Conservation (phyloP, 2,113 vertebrate species). For the Tachysurus vachellii region DNA sequence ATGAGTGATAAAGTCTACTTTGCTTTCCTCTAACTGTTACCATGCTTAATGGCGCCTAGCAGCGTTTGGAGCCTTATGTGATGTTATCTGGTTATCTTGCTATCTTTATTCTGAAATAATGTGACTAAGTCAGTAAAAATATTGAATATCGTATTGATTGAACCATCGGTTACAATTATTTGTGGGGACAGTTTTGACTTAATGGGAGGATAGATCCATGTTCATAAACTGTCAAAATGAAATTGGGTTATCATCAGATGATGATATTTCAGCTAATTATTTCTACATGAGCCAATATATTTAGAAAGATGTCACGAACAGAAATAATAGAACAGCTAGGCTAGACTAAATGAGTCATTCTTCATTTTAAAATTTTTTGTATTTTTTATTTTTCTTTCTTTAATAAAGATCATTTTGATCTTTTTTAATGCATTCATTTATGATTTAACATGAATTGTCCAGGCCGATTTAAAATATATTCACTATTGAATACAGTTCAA, state of each 20-base stretch:
- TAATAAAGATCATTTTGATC: neutral
- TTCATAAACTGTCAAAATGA: neutral
- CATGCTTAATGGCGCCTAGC: slow-evolving; percentile 52
- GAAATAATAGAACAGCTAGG: neutral
- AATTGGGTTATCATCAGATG: neutral
- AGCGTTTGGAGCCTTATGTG: slow-evolving; percentile 64
- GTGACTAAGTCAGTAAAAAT: slow-evolving; percentile 40
- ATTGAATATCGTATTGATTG: slow-evolving; percentile 32
- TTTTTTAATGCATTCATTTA: neutral
- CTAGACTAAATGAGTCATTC: neutral
- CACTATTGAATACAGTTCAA: neutral
- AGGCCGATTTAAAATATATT: neutral
- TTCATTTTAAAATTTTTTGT: neutral
- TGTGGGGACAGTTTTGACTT: neutral
- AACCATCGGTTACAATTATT: neutral
- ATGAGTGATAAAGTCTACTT: slow-evolving; percentile 46
- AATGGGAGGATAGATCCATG: neutral
- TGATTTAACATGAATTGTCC: neutral
- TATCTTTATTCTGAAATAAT: slow-evolving; percentile 44
- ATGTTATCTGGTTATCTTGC: slow-evolving; percentile 61
- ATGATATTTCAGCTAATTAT: neutral
- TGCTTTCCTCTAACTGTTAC: slow-evolving; percentile 44
- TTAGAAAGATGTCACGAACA: neutral
- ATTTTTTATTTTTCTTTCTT: neutral
- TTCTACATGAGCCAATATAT: neutral